Evolutionary conservation across 53 echinoderm and acorn worm genomes (phyloP).

Genomic region (Apostichopus leukothele): DNA sequence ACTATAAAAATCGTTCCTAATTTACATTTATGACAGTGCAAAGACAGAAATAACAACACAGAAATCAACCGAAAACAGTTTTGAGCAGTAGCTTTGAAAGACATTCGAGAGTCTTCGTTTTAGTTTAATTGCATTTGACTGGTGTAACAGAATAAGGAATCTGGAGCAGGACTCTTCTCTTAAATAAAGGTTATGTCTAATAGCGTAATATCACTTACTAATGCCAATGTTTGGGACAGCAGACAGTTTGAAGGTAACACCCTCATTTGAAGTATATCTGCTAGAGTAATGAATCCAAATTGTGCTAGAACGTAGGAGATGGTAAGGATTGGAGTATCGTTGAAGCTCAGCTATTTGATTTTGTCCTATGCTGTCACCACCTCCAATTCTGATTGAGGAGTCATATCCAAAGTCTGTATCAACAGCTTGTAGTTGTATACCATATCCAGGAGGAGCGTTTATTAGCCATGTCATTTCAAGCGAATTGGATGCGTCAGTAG

Average conservation of each 20-base stretch:
- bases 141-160: no score
- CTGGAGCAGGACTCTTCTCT: no score
- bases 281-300: not conserved
- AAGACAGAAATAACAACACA: no score
- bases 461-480: not conserved
- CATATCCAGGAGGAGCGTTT: slow-evolving; percentile 6
- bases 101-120: no score
- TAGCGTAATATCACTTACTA: not conserved
- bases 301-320: slow-evolving; percentile 21
- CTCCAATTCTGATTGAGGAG: not conserved
- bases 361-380: not conserved
- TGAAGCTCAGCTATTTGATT: not conserved
- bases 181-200: no score
- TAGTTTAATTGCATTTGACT: no score
- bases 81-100: no score
- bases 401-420: not conserved
- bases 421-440: not conserved
- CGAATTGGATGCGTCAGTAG: not conserved
- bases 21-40: no score
- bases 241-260: not conserved
- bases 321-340: no score
- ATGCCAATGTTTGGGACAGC: slow-evolving; percentile 9
- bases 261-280: not conserved
- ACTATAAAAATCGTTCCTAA: no score
- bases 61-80: no score